A percentile compares a stretch with the other conserved stretches of the same genome.
Conservation (phyloP, 2,888 invertebrate species). For the Eupelmus urozonus region DNA sequence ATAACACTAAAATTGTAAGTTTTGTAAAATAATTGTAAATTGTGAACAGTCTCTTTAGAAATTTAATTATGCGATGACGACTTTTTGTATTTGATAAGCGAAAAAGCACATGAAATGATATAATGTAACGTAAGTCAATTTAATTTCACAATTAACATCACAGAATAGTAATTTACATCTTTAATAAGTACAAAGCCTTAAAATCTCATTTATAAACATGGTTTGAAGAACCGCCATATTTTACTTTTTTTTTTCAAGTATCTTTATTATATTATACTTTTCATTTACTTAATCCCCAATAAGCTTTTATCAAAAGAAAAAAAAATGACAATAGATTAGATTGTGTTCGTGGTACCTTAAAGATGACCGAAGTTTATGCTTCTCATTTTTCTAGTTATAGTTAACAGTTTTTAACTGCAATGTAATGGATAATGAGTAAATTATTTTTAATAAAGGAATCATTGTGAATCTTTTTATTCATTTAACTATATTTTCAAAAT, state of each 20-base stretch:
- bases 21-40: constrained; percentile 50
- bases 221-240: constrained; percentile 1
- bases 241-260: not conserved
- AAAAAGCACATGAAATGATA: constrained; percentile 1
- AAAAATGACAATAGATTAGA: constrained; percentile 21
- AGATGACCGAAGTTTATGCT: constrained; percentile 18
- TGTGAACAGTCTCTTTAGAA: constrained; percentile 14
- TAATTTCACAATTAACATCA: constrained; percentile 47
- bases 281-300: constrained; percentile 37
- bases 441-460: constrained; percentile 58
- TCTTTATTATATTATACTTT: not conserved
- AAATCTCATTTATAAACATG: constrained; percentile 9
- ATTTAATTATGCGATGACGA: not conserved
- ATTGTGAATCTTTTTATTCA: constrained; percentile 35
- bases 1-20: constrained; percentile 43
- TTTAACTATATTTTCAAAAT: constrained; percentile 11
- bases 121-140: not conserved
- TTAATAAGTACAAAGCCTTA: constrained; percentile 46
- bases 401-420: constrained; percentile 42
- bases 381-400: constrained; percentile 35
- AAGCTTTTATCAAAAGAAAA: constrained; percentile 23
- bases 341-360: constrained; percentile 50
- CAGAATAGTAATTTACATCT: constrained; percentile 28
- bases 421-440: constrained; percentile 32
- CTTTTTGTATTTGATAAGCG: not conserved